A percentile compares a stretch with the other conserved stretches of the same genome.
Conservation (phyloP, 2,797 vertebrate genomes). For the Paguma larvata region DNA sequence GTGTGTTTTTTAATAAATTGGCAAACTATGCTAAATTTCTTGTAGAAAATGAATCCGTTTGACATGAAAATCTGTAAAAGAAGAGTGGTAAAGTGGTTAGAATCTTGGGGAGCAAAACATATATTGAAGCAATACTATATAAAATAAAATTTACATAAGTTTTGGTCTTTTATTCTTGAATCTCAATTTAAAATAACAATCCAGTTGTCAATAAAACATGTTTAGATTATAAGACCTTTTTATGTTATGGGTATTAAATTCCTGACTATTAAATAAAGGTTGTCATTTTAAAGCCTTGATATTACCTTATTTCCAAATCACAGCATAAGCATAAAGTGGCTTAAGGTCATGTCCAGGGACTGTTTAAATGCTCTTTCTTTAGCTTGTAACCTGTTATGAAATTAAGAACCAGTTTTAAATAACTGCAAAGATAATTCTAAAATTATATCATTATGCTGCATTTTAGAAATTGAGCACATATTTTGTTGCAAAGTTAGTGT, state of each 20-base stretch:
- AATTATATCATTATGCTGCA: background rate
- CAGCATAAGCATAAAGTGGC: background rate
- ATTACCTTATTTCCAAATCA: background rate
- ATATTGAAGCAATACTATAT: background rate
- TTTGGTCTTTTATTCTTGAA: background rate
- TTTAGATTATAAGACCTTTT: background rate
- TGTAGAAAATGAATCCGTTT: background rate
- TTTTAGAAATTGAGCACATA: background rate
- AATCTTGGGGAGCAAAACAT: background rate
- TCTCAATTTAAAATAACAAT: background rate
- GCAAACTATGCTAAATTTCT: background rate
- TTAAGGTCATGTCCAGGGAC: background rate
- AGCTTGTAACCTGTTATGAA: background rate
- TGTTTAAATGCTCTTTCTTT: background rate
- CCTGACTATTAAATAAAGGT: background rate
- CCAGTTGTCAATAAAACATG: background rate
- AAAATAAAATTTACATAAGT: background rate
- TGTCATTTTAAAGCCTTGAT: background rate
- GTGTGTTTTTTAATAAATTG: background rate
- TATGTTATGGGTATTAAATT: background rate
- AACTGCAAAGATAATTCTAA: background rate
- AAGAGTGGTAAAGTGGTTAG: background rate
- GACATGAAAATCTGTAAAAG: background rate
- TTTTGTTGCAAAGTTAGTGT: background rate
- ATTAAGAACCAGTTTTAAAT: background rate